Conservation (phyloP, 2,113 vertebrate species). For the Boulengeromyrus knoepffleri region DNA sequence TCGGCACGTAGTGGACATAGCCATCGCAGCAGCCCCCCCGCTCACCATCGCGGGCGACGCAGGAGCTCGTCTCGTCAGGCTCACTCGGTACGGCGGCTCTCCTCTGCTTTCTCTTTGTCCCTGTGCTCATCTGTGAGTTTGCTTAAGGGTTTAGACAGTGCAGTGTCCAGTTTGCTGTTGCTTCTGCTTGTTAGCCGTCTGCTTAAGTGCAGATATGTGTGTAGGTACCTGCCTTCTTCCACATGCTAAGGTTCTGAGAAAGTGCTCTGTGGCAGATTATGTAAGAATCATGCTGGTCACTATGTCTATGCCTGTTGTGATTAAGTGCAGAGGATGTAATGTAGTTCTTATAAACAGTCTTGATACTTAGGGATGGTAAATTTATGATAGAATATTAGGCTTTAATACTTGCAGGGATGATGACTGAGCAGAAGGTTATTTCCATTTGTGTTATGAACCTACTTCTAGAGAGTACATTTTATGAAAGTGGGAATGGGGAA, state of each 20-base stretch:
- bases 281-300: background rate
- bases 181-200: background rate
- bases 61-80: conserved; percentile 65
- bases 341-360: background rate
- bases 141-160: background rate
- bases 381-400: background rate
- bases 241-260: background rate
- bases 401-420: background rate
- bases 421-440: background rate
- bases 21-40: conserved; percentile 73
- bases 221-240: background rate
- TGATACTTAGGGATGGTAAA: background rate
- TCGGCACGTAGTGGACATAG: conserved; percentile 63
- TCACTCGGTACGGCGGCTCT: conserved; percentile 71
- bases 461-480: background rate
- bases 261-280: background rate
- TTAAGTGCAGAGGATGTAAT: background rate
- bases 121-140: conserved; percentile 11
- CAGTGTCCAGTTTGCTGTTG: background rate
- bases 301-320: background rate
- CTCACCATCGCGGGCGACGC: conserved; percentile 61
- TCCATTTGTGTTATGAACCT: background rate
- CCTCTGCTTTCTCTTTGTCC: conserved; percentile 17
- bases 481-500: background rate
- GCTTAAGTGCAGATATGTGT: background rate